phyloP scores from a whole-genome alignment of 2,888 invertebrate species.

The Mesochorus sp. region DNA sequence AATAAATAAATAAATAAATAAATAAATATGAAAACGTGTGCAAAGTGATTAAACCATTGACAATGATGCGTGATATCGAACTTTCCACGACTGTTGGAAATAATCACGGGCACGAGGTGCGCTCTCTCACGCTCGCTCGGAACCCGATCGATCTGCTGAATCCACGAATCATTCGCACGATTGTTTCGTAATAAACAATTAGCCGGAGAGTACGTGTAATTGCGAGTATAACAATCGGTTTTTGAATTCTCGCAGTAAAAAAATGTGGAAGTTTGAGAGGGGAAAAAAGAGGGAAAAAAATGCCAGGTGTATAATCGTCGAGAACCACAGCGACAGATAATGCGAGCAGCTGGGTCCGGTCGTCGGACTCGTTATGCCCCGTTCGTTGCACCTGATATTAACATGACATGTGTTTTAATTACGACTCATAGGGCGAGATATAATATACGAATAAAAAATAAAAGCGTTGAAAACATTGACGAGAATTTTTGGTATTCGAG shows the following conservation, averaged over 20 bases:
- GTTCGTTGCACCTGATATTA: constrained; percentile 64
- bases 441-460: too few relatives aligned
- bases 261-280: background rate
- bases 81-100: background rate
- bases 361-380: constrained; percentile 30
- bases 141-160: background rate
- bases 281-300: background rate
- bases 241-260: background rate
- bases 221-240: background rate
- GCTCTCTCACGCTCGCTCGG: constrained; percentile 12
- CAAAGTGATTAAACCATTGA: background rate
- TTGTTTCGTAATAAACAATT: too few relatives aligned
- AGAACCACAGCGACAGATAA: constrained; percentile 59
- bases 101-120: background rate
- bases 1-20: background rate
- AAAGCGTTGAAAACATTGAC: too few relatives aligned
- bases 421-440: too few relatives aligned
- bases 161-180: constrained; percentile 3
- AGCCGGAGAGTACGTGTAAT: too few relatives aligned
- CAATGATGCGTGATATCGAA: constrained; percentile 4
- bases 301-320: constrained; percentile 51
- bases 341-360: constrained; percentile 64
- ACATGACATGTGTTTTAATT: background rate
- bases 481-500: too few relatives aligned
- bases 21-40: background rate